A percentile compares a stretch with the other conserved stretches of the same genome.
Conservation (phyloP, 2,797 vertebrate genomes). For the Capromys pilorides region DNA sequence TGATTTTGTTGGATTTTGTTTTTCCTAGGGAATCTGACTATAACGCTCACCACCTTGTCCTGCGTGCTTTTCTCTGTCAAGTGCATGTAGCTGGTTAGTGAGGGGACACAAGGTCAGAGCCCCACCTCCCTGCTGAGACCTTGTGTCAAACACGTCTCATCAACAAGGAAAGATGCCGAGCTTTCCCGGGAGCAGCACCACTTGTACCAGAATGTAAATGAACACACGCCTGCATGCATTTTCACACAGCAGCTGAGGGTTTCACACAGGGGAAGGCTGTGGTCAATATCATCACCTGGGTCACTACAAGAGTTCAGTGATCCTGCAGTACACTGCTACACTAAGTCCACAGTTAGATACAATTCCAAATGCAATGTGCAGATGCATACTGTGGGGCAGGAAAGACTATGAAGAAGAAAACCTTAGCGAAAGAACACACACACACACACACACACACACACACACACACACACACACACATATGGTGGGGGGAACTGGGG, state of each 20-base stretch:
- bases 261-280: neutral
- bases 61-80: neutral
- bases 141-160: neutral
- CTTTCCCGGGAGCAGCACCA: neutral
- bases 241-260: neutral
- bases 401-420: neutral
- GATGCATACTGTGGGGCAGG: neutral
- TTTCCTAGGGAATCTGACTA: neutral
- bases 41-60: neutral
- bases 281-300: neutral
- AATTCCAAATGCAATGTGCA: neutral
- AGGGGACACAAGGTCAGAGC: neutral
- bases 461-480: too few relatives aligned
- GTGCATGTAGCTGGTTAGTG: neutral
- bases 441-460: too few relatives aligned
- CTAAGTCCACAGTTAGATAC: neutral
- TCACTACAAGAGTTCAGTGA: too few relatives aligned
- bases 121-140: neutral
- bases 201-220: neutral
- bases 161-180: neutral
- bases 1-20: neutral
- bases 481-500: too few relatives aligned
- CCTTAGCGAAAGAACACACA: too few relatives aligned
- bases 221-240: neutral
- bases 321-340: too few relatives aligned